A percentile compares a stretch with the other conserved stretches of the same genome.
phyloP scores from a whole-genome alignment of 1,140 invertebrate genomes.

The Tigriopus japonicus region DNA sequence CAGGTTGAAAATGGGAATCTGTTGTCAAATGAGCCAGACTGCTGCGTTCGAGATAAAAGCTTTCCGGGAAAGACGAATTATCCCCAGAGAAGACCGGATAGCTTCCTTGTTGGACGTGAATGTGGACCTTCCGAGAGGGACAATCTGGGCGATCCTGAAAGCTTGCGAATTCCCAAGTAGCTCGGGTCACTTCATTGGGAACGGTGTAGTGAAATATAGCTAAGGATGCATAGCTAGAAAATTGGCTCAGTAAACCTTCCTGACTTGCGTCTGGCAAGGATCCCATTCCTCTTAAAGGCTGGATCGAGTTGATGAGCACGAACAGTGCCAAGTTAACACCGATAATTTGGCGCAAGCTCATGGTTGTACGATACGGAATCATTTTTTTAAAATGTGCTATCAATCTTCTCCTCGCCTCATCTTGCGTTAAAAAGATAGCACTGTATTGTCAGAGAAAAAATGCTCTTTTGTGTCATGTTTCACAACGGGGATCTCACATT shows the following conservation, averaged over 20 bases:
- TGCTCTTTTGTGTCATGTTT: too few relatives aligned
- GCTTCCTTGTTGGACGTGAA: constrained; percentile 42
- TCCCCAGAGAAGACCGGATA: constrained; percentile 55
- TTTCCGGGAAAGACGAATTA: constrained; percentile 43
- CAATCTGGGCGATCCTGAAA: constrained; percentile 30
- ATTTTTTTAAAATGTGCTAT: too few relatives aligned
- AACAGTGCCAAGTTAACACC: too few relatives aligned
- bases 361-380: too few relatives aligned
- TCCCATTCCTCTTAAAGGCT: background rate
- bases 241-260: constrained; percentile 31
- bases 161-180: constrained; percentile 36
- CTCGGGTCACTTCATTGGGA: constrained; percentile 29
- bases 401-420: too few relatives aligned
- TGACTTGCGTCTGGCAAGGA: constrained; percentile 29
- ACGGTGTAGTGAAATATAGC: constrained; percentile 33
- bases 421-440: too few relatives aligned
- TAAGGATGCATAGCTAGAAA: constrained; percentile 32
- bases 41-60: constrained; percentile 29
- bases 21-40: constrained; percentile 25
- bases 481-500: too few relatives aligned
- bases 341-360: too few relatives aligned
- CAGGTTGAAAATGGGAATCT: constrained; percentile 31
- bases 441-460: too few relatives aligned
- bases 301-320: too few relatives aligned
- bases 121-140: constrained; percentile 27